Evolutionary conservation across 2,797 vertebrate genomes (phyloP), one percentile per base, ranked within the genome.

Genomic region (Labeo calbasu): DNA sequence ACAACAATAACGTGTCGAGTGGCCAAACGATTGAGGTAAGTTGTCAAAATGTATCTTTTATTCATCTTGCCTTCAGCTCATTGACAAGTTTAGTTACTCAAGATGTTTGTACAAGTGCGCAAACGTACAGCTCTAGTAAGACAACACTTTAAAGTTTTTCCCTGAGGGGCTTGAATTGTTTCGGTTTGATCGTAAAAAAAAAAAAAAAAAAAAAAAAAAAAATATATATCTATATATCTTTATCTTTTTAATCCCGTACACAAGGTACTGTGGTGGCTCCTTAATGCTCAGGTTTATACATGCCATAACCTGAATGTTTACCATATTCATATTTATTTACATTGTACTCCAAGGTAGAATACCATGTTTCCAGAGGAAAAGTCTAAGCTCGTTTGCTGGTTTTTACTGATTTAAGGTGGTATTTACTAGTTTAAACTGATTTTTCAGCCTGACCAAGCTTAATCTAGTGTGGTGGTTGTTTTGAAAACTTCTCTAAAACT

Each of bases 1-100:
- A 81, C 36, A 86, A 87, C 66, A 86, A 81, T 21, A 81, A 86
- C 50, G 63, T 28, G 61, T 69, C 50, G 40, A 40, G 0, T 21
- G 79, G 32, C 19, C 83, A 69, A 28, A 36, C 12, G 17, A 12
- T 2, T 25, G 50, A 55, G 76, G 86, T 85, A 75, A 36, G 4
- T 40, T 55, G 4, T 2, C 32, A 32, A 13, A 19, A 21, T 23
- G 3, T 51, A n/a, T 57, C 0, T 51, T 66, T 48, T 36, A 8
- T 55, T 59, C 17, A 9, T 50, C n/a, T 7, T 57, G 13, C 23
- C 1, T 85, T 66, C 36, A 25, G 28, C 0, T 63, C 43, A 48
- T 5, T 55, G 2, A 36, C 32, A 68, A 4, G 50, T 73, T 72
- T 51, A 50, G 32, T 80, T 32, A 57, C 36, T 72, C 7, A 2